phyloP scores from a whole-genome alignment of 2,797 vertebrate species.

The Falco cherrug region DNA sequence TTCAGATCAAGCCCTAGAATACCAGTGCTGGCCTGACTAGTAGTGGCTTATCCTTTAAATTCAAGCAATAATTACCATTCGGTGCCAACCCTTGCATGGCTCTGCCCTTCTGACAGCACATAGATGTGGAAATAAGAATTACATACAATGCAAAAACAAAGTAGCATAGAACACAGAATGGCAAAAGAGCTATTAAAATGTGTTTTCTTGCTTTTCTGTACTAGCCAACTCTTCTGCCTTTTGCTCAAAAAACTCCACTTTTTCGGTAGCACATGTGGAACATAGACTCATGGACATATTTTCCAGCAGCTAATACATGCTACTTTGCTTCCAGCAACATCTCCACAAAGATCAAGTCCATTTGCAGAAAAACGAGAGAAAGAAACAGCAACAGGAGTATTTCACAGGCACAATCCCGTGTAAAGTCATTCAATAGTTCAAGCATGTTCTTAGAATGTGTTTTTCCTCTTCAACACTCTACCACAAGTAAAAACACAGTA shows the following conservation, averaged over 20 bases:
- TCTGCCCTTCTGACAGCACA: neutral
- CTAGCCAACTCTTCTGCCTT: neutral
- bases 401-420: neutral
- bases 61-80: neutral
- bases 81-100: fast-evolving
- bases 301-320: neutral
- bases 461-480: neutral
- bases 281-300: neutral
- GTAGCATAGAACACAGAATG: neutral
- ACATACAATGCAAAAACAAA: neutral
- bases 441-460: neutral
- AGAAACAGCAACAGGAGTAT: neutral
- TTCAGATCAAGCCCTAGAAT: neutral
- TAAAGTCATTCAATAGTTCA: neutral
- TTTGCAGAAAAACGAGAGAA: neutral
- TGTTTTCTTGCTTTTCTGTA: neutral
- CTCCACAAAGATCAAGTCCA: neutral
- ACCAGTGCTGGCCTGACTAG: neutral
- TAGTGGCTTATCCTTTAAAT: neutral
- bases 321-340: neutral
- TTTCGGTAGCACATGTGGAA: neutral
- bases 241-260: neutral
- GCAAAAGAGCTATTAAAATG: neutral
- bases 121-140: fast-evolving
- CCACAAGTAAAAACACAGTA: neutral